Evolutionary conservation across 2,113 vertebrate genomes (phyloP).

Genomic region (Heterochromis multidens): DNA sequence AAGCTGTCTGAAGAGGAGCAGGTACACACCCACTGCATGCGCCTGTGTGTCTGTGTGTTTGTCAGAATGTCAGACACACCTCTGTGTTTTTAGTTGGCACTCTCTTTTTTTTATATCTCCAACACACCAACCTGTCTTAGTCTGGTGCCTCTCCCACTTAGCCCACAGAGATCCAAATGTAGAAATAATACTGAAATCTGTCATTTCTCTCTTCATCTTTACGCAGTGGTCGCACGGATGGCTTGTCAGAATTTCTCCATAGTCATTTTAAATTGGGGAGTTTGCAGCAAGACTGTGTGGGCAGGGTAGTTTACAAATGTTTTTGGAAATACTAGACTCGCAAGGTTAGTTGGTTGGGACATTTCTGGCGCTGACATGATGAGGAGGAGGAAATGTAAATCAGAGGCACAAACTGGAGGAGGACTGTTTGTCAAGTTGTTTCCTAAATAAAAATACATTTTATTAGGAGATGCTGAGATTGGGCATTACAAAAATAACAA

Average conservation of each 20-base stretch:
- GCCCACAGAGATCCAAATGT: conserved; percentile 33
- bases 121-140: conserved; percentile 7
- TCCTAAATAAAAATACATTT: neutral
- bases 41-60: conserved; percentile 5
- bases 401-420: conserved; percentile 4
- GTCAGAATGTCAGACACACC: conserved; percentile 43
- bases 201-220: conserved; percentile 4
- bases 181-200: conserved; percentile 30
- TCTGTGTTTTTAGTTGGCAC: conserved; percentile 15
- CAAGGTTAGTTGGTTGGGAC: conserved; percentile 40
- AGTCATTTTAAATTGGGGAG: conserved; percentile 25
- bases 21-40: conserved; percentile 37
- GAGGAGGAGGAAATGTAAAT: conserved; percentile 49
- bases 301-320: conserved; percentile 48
- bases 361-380: conserved; percentile 33
- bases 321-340: conserved; percentile 56
- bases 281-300: conserved; percentile 46
- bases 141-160: conserved; percentile 27
- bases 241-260: conserved; percentile 33
- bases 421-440: conserved; percentile 13
- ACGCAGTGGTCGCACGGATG: neutral
- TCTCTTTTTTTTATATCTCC: neutral
- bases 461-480: neutral
- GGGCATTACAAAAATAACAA: neutral
- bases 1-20: conserved; percentile 42